Conservation (phyloP, 2,113 vertebrate genomes). For the Ammodytes dubius region DNA sequence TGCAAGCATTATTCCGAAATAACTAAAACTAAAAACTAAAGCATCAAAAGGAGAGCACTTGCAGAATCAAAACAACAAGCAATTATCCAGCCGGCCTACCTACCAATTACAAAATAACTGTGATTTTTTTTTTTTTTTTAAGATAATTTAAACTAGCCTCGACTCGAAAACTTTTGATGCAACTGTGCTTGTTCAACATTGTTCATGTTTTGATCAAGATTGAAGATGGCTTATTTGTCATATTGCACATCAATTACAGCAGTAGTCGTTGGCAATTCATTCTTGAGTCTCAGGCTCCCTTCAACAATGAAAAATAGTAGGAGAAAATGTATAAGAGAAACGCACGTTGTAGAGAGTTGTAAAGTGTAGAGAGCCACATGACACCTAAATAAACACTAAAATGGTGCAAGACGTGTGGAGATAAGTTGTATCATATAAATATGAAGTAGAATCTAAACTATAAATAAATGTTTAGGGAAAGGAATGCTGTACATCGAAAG, state of each 20-base stretch:
- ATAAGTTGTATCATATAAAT: too few species aligned
- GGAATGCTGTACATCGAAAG: too few species aligned
- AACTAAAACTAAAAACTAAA: conserved; percentile 26
- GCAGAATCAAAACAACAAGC: conserved; percentile 11
- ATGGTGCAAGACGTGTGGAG: not conserved
- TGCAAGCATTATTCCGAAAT: conserved; percentile 43
- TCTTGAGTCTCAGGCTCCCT: too few species aligned
- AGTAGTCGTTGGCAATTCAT: too few species aligned
- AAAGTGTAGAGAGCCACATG: too few species aligned
- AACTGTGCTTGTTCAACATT: not conserved
- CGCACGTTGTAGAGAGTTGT: too few species aligned
- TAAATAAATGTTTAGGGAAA: too few species aligned
- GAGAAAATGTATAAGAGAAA: too few species aligned
- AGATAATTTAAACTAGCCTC: not conserved
- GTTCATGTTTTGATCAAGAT: conserved; percentile 16
- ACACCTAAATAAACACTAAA: too few species aligned
- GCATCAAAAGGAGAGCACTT: conserved; percentile 19
- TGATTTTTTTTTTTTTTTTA: conserved; percentile 1
- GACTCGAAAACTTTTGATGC: not conserved
- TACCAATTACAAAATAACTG: not conserved
- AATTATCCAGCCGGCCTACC: not conserved
- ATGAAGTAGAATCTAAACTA: too few species aligned
- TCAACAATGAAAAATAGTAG: too few species aligned
- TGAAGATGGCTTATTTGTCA: not conserved
- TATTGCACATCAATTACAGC: too few species aligned